A percentile compares a stretch with the other conserved stretches of the same genome.
Evolutionary conservation across 53 echinoderm and acorn worm genomes (phyloP).

Genomic region (Pentamera pediparva): DNA sequence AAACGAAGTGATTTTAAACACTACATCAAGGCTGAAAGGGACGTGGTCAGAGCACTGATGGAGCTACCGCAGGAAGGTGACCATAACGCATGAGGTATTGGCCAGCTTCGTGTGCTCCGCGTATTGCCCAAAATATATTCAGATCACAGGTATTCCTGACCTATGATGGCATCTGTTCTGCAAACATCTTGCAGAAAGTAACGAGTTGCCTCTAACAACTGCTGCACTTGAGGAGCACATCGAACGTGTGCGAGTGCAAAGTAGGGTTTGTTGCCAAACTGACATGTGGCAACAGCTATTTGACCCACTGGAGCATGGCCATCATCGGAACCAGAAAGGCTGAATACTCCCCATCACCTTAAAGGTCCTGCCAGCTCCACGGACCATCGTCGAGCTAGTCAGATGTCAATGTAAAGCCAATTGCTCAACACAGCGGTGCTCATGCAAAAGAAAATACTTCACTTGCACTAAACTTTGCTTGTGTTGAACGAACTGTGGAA

Average conservation of each 20-base stretch:
- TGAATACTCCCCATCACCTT: background rate
- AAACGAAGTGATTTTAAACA: slow-evolving; percentile 28
- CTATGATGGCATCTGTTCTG: slow-evolving; percentile 45
- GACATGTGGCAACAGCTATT: background rate
- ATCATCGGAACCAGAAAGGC: background rate
- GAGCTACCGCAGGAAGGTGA: slow-evolving; percentile 15
- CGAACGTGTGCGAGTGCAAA: no score
- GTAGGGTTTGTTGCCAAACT: slow-evolving; percentile 12
- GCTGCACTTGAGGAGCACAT: no score
- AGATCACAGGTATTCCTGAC: slow-evolving; percentile 41
- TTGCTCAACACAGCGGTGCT: slow-evolving; percentile 1
- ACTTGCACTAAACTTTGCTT: slow-evolving; percentile 27
- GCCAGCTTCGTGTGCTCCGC: slow-evolving; percentile 11
- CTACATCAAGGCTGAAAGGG: slow-evolving; percentile 33
- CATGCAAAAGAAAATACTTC: slow-evolving; percentile 18
- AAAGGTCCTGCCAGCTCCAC: slow-evolving; percentile 13
- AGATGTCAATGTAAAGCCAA: slow-evolving; percentile 22
- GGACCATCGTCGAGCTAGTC: slow-evolving; percentile 24
- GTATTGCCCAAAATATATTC: slow-evolving; percentile 32
- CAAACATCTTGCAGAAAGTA: slow-evolving; percentile 42
- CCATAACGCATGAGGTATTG: slow-evolving; percentile 24
- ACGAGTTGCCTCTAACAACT: slow-evolving; percentile 24
- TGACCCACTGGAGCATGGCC: slow-evolving; percentile 34
- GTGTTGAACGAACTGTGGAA: background rate
- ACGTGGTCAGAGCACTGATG: slow-evolving; percentile 28